Conservation (phyloP, 2,113 vertebrate species). For the Paramormyrops kingsleyae region DNA sequence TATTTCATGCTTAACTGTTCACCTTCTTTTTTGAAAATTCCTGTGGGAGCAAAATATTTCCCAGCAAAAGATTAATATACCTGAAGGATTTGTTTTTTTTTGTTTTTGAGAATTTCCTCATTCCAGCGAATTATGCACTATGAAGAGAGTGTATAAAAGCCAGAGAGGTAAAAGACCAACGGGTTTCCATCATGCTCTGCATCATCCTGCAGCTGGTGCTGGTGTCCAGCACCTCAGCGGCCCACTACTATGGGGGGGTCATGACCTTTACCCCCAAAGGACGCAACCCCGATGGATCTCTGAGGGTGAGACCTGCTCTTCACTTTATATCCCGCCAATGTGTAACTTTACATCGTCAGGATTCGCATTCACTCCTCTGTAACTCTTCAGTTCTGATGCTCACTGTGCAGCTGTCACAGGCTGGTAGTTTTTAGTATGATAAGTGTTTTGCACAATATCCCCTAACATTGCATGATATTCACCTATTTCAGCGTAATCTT, state of each 20-base stretch:
- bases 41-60: neutral
- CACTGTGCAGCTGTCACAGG: too few relatives aligned
- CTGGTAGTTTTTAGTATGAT: too few relatives aligned
- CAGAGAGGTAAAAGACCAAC: neutral
- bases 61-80: neutral
- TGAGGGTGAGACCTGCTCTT: too few relatives aligned
- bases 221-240: too few relatives aligned
- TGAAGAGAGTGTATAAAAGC: neutral
- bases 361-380: too few relatives aligned
- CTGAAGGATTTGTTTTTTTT: neutral
- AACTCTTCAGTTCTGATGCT: too few relatives aligned
- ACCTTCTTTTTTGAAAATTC: neutral
- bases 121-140: neutral
- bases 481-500: too few relatives aligned
- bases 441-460: too few relatives aligned
- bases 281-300: too few relatives aligned
- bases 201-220: conserved; percentile 11
- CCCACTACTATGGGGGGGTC: neutral
- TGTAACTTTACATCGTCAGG: too few relatives aligned
- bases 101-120: conserved; percentile 6
- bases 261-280: neutral
- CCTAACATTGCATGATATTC: too few relatives aligned
- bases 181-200: neutral
- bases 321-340: too few relatives aligned
- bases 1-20: neutral